Conservation (phyloP, 2,113 vertebrate species). For the Dipodomys ordii region DNA sequence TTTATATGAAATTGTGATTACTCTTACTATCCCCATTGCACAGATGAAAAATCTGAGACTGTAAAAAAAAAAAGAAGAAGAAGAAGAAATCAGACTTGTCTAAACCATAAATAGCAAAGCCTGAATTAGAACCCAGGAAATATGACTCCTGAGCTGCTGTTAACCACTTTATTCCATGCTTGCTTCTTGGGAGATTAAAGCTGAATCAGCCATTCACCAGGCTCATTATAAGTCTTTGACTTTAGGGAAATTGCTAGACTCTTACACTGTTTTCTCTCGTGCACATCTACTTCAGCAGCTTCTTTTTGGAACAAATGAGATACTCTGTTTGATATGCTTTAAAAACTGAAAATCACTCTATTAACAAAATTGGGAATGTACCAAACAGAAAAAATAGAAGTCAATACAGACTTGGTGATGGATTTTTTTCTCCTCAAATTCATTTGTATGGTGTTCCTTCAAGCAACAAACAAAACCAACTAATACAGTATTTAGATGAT, state of each 20-base stretch:
- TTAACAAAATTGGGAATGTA: conserved; percentile 59
- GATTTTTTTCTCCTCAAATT: conserved; percentile 46
- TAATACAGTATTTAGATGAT: neutral
- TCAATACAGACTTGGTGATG: conserved; percentile 15
- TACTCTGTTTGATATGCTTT: conserved; percentile 52
- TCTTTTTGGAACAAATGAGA: conserved; percentile 39
- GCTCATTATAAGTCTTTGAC: neutral
- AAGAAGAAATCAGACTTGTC: conserved; percentile 4
- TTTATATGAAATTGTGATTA: neutral
- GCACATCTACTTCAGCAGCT: neutral
- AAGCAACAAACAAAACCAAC: neutral
- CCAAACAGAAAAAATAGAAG: conserved; percentile 53
- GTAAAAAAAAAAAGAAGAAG: too few relatives aligned
- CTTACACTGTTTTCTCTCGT: neutral
- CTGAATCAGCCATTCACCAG: neutral
- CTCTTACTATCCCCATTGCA: neutral
- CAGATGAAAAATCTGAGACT: neutral
- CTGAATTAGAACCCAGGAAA: conserved; percentile 22
- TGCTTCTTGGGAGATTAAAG: neutral
- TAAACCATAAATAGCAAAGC: neutral
- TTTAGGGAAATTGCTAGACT: neutral
- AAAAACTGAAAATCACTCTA: conserved; percentile 38
- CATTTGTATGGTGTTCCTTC: conserved; percentile 10
- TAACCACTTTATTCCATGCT: conserved; percentile 17
- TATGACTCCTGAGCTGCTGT: conserved; percentile 15